Conservation (phyloP, 1,140 invertebrate genomes). For the Stegodyphus mimosarum region DNA sequence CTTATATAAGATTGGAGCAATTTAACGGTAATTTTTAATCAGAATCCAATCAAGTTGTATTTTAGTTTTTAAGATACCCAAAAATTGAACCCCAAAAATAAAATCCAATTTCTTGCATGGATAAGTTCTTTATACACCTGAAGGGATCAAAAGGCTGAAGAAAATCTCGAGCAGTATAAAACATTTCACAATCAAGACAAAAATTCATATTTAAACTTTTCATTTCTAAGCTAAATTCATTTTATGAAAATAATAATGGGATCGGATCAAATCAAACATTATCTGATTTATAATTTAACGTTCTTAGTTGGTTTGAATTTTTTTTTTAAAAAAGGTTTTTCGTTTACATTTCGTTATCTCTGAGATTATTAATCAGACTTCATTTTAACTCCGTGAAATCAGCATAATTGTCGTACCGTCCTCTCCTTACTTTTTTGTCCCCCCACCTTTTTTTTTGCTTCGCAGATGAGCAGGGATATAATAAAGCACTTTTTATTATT, state of each 20-base stretch:
- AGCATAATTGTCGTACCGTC: conserved; percentile 48
- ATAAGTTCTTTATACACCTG: background rate
- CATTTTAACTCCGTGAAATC: conserved; percentile 56
- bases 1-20: too few species aligned
- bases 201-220: conserved; percentile 32
- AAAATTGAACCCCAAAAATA: too few species aligned
- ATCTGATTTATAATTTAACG: conserved; percentile 54
- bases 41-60: too few species aligned
- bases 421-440: background rate
- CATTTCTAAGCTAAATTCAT: conserved; percentile 12
- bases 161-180: background rate
- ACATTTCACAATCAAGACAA: background rate
- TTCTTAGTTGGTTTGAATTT: background rate
- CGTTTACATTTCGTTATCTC: conserved; percentile 53
- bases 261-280: conserved; percentile 46
- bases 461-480: conserved; percentile 21
- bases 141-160: background rate
- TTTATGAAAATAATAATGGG: conserved; percentile 28
- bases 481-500: conserved; percentile 50
- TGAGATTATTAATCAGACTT: conserved; percentile 57
- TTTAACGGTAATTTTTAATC: too few species aligned
- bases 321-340: background rate
- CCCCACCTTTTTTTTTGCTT: background rate
- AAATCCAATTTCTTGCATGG: too few species aligned
- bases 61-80: background rate